A percentile compares a stretch with the other conserved stretches of the same genome.
phyloP scores from a whole-genome alignment of 1,140 invertebrate genomes.

The Drosophila littoralis region DNA sequence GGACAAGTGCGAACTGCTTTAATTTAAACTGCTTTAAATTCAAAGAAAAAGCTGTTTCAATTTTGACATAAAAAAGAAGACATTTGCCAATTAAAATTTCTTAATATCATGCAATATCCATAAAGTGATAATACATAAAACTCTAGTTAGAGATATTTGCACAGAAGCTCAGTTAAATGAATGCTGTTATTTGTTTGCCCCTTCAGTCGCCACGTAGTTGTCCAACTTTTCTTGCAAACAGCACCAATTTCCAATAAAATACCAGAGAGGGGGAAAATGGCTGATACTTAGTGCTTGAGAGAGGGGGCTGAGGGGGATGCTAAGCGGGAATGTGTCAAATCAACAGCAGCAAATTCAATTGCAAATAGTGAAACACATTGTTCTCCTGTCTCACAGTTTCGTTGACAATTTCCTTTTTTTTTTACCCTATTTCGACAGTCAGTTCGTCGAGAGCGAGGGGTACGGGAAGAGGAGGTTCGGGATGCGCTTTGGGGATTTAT shows the following conservation, averaged over 20 bases:
- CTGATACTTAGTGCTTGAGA: not conserved
- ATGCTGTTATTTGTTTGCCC: not conserved
- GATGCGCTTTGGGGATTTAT: constrained; percentile 58
- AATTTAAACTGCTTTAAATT: too few species aligned
- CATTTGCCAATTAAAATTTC: too few species aligned
- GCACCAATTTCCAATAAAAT: constrained; percentile 7
- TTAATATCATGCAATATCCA: too few species aligned
- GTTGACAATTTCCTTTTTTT: constrained; percentile 63
- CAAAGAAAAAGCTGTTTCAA: too few species aligned
- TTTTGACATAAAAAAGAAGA: too few species aligned
- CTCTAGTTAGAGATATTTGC: too few species aligned
- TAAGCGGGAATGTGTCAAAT: constrained; percentile 38
- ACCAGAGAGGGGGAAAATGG: not conserved
- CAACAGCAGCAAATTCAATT: constrained; percentile 73
- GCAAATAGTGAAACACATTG: constrained; percentile 73
- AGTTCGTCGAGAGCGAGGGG: not conserved
- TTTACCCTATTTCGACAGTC: constrained; percentile 15
- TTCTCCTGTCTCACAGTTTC: constrained; percentile 66
- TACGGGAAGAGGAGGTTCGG: not conserved
- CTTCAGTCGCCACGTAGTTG: not conserved
- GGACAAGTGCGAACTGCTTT: constrained; percentile 18
- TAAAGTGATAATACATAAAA: too few species aligned
- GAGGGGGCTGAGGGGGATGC: not conserved
- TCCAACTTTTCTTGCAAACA: not conserved
- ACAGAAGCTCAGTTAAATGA: too few species aligned